Percentiles rank a stretch among this genome's conserved stretches.
Conservation (phyloP, 2,113 vertebrate species). For the Campylorhamphus procurvoides region DNA sequence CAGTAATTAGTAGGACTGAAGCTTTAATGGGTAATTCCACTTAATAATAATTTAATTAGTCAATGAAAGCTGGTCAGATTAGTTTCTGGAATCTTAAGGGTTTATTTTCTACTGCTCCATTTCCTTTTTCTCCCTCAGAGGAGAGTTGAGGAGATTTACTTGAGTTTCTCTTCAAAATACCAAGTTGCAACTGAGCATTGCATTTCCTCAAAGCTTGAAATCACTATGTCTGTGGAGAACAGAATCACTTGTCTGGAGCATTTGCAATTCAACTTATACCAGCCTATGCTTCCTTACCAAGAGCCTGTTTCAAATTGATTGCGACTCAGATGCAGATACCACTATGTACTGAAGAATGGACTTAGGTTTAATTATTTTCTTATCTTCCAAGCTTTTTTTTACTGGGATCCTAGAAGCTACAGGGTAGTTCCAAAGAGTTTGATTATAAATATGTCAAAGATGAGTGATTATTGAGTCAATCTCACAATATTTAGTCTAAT, state of each 20-base stretch:
- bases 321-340: neutral
- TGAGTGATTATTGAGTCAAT: constrained; percentile 47
- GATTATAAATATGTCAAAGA: constrained; percentile 19
- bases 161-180: constrained; percentile 78
- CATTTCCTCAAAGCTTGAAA: constrained; percentile 73
- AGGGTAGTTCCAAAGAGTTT: constrained; percentile 8
- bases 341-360: neutral
- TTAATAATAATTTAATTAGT: constrained; percentile 32
- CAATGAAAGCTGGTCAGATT: constrained; percentile 42
- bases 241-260: neutral
- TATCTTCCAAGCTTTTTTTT: neutral
- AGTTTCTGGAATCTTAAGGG: constrained; percentile 48
- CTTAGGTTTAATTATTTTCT: neutral
- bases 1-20: neutral
- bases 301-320: constrained; percentile 14
- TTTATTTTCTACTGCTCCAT: constrained; percentile 69
- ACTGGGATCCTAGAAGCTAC: neutral
- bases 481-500: constrained; percentile 62
- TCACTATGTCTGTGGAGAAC: constrained; percentile 58
- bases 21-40: constrained; percentile 28
- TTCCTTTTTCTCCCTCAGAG: constrained; percentile 65
- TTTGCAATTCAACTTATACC: constrained; percentile 13
- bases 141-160: constrained; percentile 76
- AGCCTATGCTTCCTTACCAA: neutral
- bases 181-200: constrained; percentile 75